Base-by-base conservation (phyloP, 2,797 vertebrate species). In the Ciconia nigra region DNA sequence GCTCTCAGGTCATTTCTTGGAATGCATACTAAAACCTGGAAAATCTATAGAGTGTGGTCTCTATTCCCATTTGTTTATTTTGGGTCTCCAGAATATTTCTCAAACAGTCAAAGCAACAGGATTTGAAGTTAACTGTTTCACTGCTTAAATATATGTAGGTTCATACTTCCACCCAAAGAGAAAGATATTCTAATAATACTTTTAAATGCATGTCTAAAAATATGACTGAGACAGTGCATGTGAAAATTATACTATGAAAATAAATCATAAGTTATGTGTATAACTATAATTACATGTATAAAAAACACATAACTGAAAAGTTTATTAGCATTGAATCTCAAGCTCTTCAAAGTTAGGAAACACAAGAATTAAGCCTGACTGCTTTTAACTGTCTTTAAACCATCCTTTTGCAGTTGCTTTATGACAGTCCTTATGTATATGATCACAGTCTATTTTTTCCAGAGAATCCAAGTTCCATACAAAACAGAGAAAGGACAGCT, bases 1-100 rank as follows among this genome's bases (percentile, higher is more conserved):
- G 67, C 79, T 87, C 84, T 97, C 92, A 95, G 96, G 96, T 97
- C 97, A 88, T 63, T 95, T 83, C 78, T 89, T 96, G 94, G 84
- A 97, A 98, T 95, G 95, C 72, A 74, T 84, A 91, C 81, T 89
- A 67, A 96, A 97, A 97, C 95, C 96, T 90, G 97, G 93, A 97
- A 96, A 97, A 89, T 58, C 83, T 74, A 93, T 61, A 86, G 76
- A 97, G 66, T 57, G 83, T 59, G 69, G 89, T 82, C 80, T 95
- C 89, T 93, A 81, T 94, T 97, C 96, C 86, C 87, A 87, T 90
- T 91, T 97, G 96, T 97, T 98, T 97, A 96, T 57, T 82, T 42
- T 95, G 70, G 13, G 69, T 92, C 89, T 95, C 39, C 90, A 89
- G 55, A 74, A 92, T 91, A 93, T 93, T 96, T 96, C 88, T 94